Base-by-base conservation (phyloP, 92 coral and sea anemone species). In the Zoanthus solanderi region DNA sequence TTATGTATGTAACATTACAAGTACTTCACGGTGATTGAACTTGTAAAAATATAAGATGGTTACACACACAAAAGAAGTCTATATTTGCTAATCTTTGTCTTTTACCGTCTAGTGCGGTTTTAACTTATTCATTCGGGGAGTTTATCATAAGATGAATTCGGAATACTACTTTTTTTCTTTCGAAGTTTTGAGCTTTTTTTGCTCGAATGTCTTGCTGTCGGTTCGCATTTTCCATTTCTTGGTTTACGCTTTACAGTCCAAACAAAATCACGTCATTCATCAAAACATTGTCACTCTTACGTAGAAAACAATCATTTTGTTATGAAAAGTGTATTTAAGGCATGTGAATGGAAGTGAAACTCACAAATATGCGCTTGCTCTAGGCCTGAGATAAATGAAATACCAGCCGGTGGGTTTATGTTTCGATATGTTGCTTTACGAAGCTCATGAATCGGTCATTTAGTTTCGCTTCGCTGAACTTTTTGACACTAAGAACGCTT, bases 231-330 rank as follows among this genome's bases (percentile, higher is more conserved):
- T n/a, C 28, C 50, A 31, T 6, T 63, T 63, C 69, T 28, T 58
- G 15, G 15, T 31, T 54, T 7, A 32, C 69, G 30, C 71, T 34
- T 56, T 13, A 18, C 73, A 5, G 17, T 47, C 75, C 65, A 81
- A 81, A 81, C 48, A 66, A 45, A 65, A 23, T 81, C 65, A 75
- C 85, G 85, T 81, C 85, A 81, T 81, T 81, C 58, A 66, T 63
- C 61, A 66, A 81, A 81, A 80, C 84, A 61, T n/a, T 7, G 12
- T 61, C 47, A n/a, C 68, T 57, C 32, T 34, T 18, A 30, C 74
- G 56, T 61, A 10, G 18, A 16, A 72, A 34, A 45, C 8, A 45
- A 31, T 17, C 54, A 81, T 81, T 71, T 81, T 65, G 61, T 65
- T 81, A 66, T 80, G 73, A 80, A 80, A 42, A 45, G 73, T 61